Percentiles rank a stretch among this genome's conserved stretches.
phyloP scores from a whole-genome alignment of 2,797 vertebrate species.

The Leuciscus waleckii region DNA sequence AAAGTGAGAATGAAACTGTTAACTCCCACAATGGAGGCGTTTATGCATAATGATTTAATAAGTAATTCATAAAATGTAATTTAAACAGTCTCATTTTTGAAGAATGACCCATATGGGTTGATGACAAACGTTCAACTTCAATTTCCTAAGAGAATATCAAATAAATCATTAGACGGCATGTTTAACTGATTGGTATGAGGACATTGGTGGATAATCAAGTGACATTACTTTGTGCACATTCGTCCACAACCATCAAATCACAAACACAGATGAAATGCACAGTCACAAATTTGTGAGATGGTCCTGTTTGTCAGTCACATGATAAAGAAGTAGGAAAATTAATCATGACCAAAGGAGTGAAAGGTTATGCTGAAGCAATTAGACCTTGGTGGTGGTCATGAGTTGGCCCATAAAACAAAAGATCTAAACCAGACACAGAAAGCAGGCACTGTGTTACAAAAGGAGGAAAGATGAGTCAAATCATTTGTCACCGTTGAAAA shows the following conservation, averaged over 20 bases:
- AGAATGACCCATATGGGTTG: not conserved
- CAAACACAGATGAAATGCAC: not conserved
- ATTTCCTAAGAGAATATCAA: not conserved
- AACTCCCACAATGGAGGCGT: not conserved
- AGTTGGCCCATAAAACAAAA: constrained; percentile 59
- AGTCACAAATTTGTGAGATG: constrained; percentile 6
- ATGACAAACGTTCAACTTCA: not conserved
- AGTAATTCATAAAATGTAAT: not conserved
- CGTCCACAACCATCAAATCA: not conserved
- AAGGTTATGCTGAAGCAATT: constrained; percentile 66
- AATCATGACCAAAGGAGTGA: constrained; percentile 58
- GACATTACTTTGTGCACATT: not conserved
- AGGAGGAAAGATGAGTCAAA: constrained; percentile 24
- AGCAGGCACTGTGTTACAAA: constrained; percentile 43
- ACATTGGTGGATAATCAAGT: not conserved
- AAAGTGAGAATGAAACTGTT: constrained; percentile 22
- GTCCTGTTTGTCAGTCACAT: constrained; percentile 70
- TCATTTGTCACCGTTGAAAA: constrained; percentile 34
- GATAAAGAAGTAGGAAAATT: constrained; percentile 58
- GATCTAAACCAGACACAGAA: constrained; percentile 62
- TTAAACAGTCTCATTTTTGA: not conserved
- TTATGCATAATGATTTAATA: not conserved
- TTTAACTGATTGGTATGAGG: not conserved
- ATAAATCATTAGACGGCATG: not conserved
- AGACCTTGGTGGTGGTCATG: constrained; percentile 61